A percentile compares a stretch with the other conserved stretches of the same genome.
Conservation (phyloP, 2,797 vertebrate species). For the Sebastes jordani region DNA sequence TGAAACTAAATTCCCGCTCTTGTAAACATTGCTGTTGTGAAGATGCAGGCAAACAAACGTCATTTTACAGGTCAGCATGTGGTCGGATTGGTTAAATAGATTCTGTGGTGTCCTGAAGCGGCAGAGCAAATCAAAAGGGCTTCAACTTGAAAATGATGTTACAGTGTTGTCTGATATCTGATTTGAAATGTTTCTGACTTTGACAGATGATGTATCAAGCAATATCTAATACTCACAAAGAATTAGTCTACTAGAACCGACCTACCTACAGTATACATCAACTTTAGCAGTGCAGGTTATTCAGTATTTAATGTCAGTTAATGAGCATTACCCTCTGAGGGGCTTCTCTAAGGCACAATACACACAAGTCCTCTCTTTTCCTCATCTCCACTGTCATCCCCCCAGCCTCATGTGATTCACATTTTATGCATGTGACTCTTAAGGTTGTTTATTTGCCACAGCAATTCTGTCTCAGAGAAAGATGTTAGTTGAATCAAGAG, state of each 20-base stretch:
- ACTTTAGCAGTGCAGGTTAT: conserved; percentile 27
- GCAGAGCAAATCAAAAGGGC: conserved; percentile 36
- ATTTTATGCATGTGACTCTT: conserved; percentile 86
- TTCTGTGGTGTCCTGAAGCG: conserved; percentile 29
- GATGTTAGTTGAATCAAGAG: conserved; percentile 79
- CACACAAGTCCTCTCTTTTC: conserved; percentile 51
- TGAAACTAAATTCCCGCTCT: neutral
- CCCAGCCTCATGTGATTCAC: conserved; percentile 71
- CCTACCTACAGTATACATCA: neutral
- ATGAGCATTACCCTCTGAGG: conserved; percentile 49
- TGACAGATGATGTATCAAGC: conserved; percentile 45
- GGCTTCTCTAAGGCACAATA: conserved; percentile 71
- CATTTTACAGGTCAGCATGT: conserved; percentile 7
- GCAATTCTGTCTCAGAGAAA: conserved; percentile 80
- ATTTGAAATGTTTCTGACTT: neutral
- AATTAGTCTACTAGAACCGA: conserved; percentile 21
- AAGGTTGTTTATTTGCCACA: conserved; percentile 82
- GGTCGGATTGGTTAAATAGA: neutral
- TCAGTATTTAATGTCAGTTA: conserved; percentile 47
- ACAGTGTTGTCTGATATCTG: neutral
- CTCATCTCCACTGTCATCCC: conserved; percentile 58
- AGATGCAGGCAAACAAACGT: neutral
- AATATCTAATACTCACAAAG: conserved; percentile 40
- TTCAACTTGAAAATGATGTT: conserved; percentile 24
- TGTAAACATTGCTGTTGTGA: conserved; percentile 7